Conservation (phyloP, 2,113 vertebrate genomes). For the Zosterops pallidus region DNA sequence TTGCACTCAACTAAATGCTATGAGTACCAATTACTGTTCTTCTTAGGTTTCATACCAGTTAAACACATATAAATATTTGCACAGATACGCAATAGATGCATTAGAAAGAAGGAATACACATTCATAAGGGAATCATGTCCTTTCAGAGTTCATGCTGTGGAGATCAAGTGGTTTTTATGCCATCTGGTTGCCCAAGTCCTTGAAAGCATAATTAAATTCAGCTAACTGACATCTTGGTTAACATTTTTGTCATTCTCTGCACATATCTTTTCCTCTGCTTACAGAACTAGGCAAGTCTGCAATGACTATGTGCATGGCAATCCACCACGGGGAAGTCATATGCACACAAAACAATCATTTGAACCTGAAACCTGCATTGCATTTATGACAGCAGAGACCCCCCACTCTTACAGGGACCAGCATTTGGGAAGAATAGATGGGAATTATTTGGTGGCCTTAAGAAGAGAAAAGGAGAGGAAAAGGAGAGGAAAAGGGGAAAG, state of each 20-base stretch:
- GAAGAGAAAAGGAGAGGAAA: background rate
- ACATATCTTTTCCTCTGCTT: background rate
- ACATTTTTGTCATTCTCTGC: background rate
- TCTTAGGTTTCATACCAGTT: background rate
- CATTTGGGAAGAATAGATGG: background rate
- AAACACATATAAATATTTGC: background rate
- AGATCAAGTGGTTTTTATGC: background rate
- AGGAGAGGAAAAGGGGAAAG: background rate
- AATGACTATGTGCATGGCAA: fast-evolving
- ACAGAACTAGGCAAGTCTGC: background rate
- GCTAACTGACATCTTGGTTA: background rate
- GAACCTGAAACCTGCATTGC: background rate
- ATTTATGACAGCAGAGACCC: background rate
- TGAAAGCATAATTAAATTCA: background rate
- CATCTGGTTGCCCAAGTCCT: background rate
- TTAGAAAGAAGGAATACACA: background rate
- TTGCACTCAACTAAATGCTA: background rate
- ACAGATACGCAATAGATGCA: background rate
- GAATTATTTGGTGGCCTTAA: background rate
- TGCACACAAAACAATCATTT: fast-evolving
- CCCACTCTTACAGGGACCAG: background rate
- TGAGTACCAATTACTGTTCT: background rate
- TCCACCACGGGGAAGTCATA: background rate
- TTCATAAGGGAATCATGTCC: background rate
- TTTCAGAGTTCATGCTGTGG: background rate